Evolutionary conservation across 2,113 vertebrate genomes (phyloP).

Genomic region (Oreochromis niloticus): DNA sequence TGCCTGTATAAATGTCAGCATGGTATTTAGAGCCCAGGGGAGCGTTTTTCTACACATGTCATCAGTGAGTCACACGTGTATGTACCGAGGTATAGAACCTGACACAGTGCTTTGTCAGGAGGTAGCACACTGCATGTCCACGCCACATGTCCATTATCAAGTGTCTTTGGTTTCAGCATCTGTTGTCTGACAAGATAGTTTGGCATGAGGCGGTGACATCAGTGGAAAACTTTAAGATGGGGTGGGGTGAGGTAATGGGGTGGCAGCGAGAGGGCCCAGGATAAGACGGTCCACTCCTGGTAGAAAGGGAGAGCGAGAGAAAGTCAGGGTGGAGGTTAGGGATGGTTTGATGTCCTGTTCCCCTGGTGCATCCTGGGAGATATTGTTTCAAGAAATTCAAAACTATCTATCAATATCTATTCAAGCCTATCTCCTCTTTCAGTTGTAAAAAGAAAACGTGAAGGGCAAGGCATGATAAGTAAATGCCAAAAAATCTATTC

Average conservation of each 20-base stretch:
- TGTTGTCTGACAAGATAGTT: constrained; percentile 12
- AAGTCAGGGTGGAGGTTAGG: constrained; percentile 22
- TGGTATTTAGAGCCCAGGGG: constrained; percentile 63
- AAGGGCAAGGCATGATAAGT: constrained; percentile 38
- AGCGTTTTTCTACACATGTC: constrained; percentile 18
- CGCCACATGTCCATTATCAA: no score
- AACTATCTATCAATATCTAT: constrained; percentile 64
- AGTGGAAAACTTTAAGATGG: constrained; percentile 11
- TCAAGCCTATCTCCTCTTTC: constrained; percentile 46
- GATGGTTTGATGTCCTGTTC: constrained; percentile 57
- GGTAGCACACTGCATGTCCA: background rate
- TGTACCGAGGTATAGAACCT: constrained; percentile 14
- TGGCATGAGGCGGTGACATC: constrained; percentile 12
- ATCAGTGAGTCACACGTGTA: constrained; percentile 28
- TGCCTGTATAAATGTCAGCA: constrained; percentile 66
- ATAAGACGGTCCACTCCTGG: background rate
- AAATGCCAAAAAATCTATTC: constrained; percentile 3
- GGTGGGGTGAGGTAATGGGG: background rate
- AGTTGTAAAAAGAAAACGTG: constrained; percentile 50
- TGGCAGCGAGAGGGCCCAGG: background rate
- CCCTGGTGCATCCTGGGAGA: constrained; percentile 62
- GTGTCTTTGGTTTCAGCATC: constrained; percentile 23
- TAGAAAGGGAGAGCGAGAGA: background rate
- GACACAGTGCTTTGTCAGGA: constrained; percentile 2
- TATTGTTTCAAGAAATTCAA: constrained; percentile 64